Evolutionary conservation across 2,113 vertebrate species (phyloP), one percentile per base, ranked within the genome.

Genomic region (Megalops atlanticus): DNA sequence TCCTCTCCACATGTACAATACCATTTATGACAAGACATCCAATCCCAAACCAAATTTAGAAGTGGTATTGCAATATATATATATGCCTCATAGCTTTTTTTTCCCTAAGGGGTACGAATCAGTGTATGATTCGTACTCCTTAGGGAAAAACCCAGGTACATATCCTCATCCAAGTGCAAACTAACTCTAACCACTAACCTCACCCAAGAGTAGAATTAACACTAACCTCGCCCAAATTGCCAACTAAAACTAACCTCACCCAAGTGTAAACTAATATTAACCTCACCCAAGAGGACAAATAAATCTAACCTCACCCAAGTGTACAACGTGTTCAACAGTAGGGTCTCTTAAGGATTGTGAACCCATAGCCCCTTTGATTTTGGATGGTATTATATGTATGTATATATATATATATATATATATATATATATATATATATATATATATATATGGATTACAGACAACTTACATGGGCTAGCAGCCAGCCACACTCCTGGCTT

Each of bases 401-500:
- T n/a, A n/a, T n/a, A n/a, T n/a, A n/a, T n/a, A n/a, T n/a, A n/a
- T n/a, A n/a, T n/a, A n/a, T n/a, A n/a, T n/a, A n/a, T n/a, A n/a
- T n/a, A n/a, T n/a, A n/a, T n/a, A n/a, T n/a, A n/a, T n/a, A n/a
- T n/a, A n/a, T n/a, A n/a, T n/a, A n/a, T n/a, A n/a, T n/a, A n/a
- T n/a, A n/a, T n/a, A n/a, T n/a, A n/a, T n/a, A n/a, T n/a, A n/a
- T n/a, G 15, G n/a, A 38, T 78, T 70, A 52, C 70, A 11, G 2
- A 41, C 16, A 11, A 36, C 87, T 89, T 79, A 90, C 89, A 74
- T 68, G 70, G 35, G 74, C 15, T 1, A 90, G 0, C 16, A 21
- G 0, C 81, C 76, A 87, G 1, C 89, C 86, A 68, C 49, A 52
- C 41, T 90, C 89, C 36, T 89, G 86, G 76, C 79, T 70, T 35